Percentiles rank a stretch among this genome's conserved stretches.
Conservation (phyloP, 2,888 invertebrate genomes). For the Andrena dorsata region DNA sequence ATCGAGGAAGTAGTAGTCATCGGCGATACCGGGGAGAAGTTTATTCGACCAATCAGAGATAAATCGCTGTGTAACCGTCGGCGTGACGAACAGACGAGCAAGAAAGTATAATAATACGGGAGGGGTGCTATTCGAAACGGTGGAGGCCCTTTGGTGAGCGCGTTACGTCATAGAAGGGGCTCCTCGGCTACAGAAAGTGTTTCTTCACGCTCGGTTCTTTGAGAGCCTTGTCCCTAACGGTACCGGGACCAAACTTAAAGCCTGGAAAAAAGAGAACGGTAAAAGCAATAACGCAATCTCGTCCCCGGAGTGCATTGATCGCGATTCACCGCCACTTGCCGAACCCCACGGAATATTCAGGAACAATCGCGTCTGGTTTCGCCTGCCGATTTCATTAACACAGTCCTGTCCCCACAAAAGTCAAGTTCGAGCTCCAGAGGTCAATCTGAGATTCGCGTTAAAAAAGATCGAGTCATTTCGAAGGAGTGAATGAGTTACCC, state of each 20-base stretch:
- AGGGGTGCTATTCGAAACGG: constrained; percentile 16
- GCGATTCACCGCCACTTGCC: not conserved
- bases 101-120: not conserved
- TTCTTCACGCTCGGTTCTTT: constrained; percentile 66
- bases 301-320: not conserved
- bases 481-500: constrained; percentile 46
- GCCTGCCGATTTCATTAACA: not conserved
- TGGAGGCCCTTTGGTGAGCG: constrained; percentile 50
- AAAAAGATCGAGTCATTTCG: not conserved
- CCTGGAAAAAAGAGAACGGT: constrained; percentile 54
- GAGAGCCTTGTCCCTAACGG: constrained; percentile 68
- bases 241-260: constrained; percentile 69
- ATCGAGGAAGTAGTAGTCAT: not conserved
- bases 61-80: not conserved
- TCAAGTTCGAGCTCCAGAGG: not conserved
- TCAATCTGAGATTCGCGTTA: no score
- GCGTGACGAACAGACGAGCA: not conserved
- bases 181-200: constrained; percentile 68
- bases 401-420: not conserved
- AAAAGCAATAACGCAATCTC: constrained; percentile 52
- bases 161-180: constrained; percentile 67
- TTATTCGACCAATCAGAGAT: not conserved
- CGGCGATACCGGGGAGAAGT: not conserved
- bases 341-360: not conserved
- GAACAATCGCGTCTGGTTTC: not conserved